phyloP scores from a whole-genome alignment of 37 sponge, comb jelly and placozoan genomes.

The Diacarnus erythraeanus region DNA sequence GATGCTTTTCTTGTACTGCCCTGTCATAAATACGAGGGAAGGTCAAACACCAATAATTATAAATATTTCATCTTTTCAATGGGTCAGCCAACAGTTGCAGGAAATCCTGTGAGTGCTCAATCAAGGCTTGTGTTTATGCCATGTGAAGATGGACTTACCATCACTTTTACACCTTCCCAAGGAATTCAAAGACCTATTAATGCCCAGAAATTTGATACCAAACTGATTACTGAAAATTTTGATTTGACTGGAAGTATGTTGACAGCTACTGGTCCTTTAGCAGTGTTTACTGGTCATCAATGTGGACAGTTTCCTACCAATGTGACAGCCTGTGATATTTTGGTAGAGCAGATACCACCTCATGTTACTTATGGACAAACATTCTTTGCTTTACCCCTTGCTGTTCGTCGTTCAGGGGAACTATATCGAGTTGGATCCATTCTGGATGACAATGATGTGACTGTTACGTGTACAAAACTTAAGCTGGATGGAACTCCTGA shows the following conservation, averaged over 20 bases:
- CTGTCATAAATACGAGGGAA: not conserved
- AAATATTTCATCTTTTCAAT: constrained; percentile 30
- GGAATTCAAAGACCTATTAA: not conserved
- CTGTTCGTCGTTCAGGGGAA: constrained; percentile 23
- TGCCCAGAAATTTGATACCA: not conserved
- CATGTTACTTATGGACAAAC: constrained; percentile 13
- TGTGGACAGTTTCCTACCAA: constrained; percentile 48
- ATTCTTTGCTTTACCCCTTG: constrained; percentile 21
- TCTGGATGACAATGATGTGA: constrained; percentile 26
- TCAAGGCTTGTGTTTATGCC: constrained; percentile 24
- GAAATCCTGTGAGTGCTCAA: not conserved
- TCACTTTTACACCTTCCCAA: not conserved
- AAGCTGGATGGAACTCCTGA: not conserved
- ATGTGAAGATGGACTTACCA: constrained; percentile 18
- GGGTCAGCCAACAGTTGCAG: not conserved
- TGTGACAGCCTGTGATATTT: constrained; percentile 51
- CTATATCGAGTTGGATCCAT: constrained; percentile 23
- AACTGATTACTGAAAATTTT: not conserved
- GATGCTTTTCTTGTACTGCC: constrained; percentile 56
- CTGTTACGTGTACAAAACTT: constrained; percentile 17
- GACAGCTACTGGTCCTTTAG: constrained; percentile 24
- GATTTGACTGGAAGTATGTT: constrained; percentile 54
- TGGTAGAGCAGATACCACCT: constrained; percentile 63
- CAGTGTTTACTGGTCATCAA: constrained; percentile 40
- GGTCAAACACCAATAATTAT: not conserved